Conservation (phyloP, 2,113 vertebrate species). For the Ailurus styani region DNA sequence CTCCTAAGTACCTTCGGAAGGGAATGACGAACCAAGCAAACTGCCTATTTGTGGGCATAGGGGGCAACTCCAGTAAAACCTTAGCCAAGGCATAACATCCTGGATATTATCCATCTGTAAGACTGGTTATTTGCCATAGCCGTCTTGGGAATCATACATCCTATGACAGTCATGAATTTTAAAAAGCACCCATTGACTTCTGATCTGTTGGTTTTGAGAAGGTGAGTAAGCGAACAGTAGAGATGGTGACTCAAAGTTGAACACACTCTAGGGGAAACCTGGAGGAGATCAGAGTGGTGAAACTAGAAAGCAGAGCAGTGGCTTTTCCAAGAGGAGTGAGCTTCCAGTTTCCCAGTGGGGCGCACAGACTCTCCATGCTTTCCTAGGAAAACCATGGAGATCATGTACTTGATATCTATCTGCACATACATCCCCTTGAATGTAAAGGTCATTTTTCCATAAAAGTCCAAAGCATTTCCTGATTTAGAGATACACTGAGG, state of each 20-base stretch:
- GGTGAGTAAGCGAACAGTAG: conserved; percentile 33
- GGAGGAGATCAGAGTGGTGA: neutral
- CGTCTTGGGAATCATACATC: conserved; percentile 50
- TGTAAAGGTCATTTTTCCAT: neutral
- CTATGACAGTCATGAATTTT: conserved; percentile 54
- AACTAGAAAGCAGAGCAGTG: neutral
- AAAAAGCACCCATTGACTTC: conserved; percentile 57
- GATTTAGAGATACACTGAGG: neutral
- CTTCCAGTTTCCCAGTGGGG: neutral
- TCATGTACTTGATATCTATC: neutral
- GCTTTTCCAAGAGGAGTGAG: neutral
- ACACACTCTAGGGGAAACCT: conserved; percentile 13
- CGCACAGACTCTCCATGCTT: neutral
- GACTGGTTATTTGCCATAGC: neutral
- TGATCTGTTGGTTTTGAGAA: conserved; percentile 58
- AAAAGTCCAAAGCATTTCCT: neutral
- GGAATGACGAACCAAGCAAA: conserved; percentile 42
- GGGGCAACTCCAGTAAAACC: conserved; percentile 43
- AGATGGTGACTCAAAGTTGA: neutral
- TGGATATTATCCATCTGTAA: conserved; percentile 8
- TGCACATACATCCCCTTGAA: neutral
- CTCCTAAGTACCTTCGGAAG: conserved; percentile 53
- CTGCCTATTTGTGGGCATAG: conserved; percentile 37
- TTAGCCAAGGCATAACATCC: conserved; percentile 9
- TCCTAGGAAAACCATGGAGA: neutral